Conservation (phyloP, 2,797 vertebrate genomes). For the Enteromius mattozi region DNA sequence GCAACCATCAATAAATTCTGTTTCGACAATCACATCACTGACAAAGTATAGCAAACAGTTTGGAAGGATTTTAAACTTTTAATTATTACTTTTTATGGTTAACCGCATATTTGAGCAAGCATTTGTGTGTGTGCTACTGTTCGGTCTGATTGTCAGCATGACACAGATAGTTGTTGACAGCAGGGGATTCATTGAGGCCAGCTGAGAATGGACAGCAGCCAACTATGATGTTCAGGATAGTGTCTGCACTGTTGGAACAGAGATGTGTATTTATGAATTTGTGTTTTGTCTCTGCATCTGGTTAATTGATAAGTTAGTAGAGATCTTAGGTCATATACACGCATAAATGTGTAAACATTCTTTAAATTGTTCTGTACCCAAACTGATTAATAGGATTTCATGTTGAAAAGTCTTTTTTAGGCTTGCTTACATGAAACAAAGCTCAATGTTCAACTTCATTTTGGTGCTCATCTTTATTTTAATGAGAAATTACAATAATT, state of each 20-base stretch:
- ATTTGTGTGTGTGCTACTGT: background rate
- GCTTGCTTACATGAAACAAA: no score
- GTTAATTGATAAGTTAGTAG: background rate
- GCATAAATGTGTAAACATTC: background rate
- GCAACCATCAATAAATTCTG: background rate
- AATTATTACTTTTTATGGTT: background rate
- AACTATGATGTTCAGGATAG: conserved; percentile 18
- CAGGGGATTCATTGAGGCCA: conserved; percentile 37
- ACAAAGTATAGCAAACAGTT: no score
- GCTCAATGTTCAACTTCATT: no score
- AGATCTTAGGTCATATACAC: background rate
- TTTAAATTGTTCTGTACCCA: background rate
- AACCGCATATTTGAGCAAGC: background rate
- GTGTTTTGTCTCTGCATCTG: background rate
- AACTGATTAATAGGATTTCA: background rate
- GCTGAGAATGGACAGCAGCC: conserved; percentile 34
- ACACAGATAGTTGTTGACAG: conserved; percentile 50
- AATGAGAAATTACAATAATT: no score
- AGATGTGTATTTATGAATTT: conserved; percentile 14
- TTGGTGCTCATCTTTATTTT: no score
- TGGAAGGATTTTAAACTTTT: background rate
- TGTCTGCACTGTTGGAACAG: conserved; percentile 12
- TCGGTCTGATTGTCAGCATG: conserved; percentile 51
- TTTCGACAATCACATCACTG: background rate
- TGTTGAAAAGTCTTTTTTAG: background rate